phyloP scores from a whole-genome alignment of 2,888 invertebrate genomes.

The Chymomyza fuscimana region DNA sequence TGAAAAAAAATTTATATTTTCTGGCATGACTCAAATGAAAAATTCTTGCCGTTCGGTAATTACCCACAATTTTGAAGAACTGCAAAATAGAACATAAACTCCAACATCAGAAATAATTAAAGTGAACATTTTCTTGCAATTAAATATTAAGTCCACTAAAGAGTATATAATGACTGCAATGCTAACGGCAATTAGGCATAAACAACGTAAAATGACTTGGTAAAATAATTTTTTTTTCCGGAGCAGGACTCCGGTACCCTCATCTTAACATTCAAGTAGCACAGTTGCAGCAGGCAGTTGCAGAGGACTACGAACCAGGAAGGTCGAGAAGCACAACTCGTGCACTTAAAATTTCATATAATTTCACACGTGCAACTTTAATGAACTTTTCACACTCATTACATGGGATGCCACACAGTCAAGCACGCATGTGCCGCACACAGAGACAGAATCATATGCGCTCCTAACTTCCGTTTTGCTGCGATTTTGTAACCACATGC shows the following conservation, averaged over 20 bases:
- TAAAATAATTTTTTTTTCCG: conserved; percentile 44
- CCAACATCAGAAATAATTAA: neutral
- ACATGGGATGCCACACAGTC: conserved; percentile 41
- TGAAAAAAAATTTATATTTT: too few relatives aligned
- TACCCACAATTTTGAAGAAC: too few relatives aligned
- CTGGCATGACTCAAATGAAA: too few relatives aligned
- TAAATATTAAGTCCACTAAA: conserved; percentile 50
- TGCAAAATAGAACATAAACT: too few relatives aligned
- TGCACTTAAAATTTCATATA: conserved; percentile 63
- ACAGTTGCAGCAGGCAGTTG: neutral
- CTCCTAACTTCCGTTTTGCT: conserved; percentile 43
- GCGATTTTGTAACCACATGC: conserved; percentile 45
- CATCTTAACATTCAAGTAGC: neutral
- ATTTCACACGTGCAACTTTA: conserved; percentile 71
- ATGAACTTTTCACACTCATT: conserved; percentile 73
- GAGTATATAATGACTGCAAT: conserved; percentile 51
- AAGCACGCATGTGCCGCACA: neutral
- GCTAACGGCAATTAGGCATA: conserved; percentile 44
- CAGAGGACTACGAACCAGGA: neutral
- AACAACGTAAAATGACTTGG: conserved; percentile 33
- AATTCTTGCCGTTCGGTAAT: too few relatives aligned
- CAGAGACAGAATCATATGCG: neutral
- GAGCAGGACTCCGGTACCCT: neutral
- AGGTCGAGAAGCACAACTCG: conserved; percentile 23
- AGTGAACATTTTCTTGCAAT: conserved; percentile 25